Percentiles rank a stretch among this genome's conserved stretches.
phyloP scores from a whole-genome alignment of 2,888 invertebrate genomes.

The Agonopterix alstromeriana region DNA sequence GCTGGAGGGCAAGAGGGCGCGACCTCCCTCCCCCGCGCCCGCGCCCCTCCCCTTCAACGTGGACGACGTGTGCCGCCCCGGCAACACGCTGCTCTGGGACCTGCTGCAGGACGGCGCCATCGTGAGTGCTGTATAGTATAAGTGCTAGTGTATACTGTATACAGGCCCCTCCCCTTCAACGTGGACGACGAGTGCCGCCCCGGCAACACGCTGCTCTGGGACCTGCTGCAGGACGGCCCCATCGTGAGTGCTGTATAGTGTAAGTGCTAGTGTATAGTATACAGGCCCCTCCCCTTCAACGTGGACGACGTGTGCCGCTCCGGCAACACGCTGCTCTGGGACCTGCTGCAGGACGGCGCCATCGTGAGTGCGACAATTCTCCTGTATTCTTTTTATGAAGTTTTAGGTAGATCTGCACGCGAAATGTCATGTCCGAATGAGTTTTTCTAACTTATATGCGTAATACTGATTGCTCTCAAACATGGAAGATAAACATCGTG shows the following conservation, averaged over 20 bases:
- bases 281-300: conserved; percentile 53
- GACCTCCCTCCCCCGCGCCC: conserved; percentile 30
- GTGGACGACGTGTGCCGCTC: conserved; percentile 90
- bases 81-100: conserved; percentile 96
- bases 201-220: conserved; percentile 95
- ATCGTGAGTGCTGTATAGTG: conserved; percentile 79
- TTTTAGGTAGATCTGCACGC: too few relatives aligned
- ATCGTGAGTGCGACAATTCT: conserved; percentile 77
- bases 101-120: conserved; percentile 93
- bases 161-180: conserved; percentile 53
- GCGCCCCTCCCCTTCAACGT: conserved; percentile 69
- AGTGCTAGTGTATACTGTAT: too few relatives aligned
- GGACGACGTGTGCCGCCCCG: conserved; percentile 91
- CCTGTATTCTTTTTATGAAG: too few relatives aligned
- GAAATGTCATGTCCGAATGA: too few relatives aligned
- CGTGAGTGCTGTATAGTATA: conserved; percentile 70
- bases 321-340: conserved; percentile 95
- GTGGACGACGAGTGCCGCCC: conserved; percentile 90
- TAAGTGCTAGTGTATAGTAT: too few relatives aligned
- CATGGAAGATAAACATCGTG: too few relatives aligned
- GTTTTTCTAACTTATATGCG: too few relatives aligned
- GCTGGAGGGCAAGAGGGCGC: conserved; percentile 19
- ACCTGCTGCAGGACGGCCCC: conserved; percentile 93
- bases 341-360: conserved; percentile 93
- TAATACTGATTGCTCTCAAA: too few relatives aligned